Evolutionary conservation across 2,113 vertebrate species (phyloP).

Genomic region (Recurvirostra avosetta): DNA sequence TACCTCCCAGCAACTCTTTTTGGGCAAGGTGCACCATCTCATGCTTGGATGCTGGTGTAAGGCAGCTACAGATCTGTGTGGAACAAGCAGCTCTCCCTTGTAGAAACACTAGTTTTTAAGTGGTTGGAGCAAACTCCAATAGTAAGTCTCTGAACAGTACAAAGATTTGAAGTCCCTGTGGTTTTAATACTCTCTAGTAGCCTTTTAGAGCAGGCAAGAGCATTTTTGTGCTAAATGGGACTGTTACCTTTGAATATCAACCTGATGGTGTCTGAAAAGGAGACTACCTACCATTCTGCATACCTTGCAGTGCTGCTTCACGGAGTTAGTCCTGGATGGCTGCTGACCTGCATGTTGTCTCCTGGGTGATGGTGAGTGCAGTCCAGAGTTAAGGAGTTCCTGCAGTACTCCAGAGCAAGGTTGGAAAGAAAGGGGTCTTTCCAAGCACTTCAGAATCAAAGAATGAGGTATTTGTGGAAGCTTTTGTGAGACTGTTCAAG

Average conservation of each 20-base stretch:
- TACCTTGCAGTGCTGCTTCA: background rate
- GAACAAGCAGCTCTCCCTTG: background rate
- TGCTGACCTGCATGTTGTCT: background rate
- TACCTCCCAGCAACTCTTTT: background rate
- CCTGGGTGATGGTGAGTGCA: too few relatives aligned
- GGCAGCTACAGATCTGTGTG: background rate
- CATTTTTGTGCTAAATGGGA: background rate
- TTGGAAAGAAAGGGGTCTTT: background rate
- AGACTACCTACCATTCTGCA: background rate
- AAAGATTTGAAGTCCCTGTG: background rate
- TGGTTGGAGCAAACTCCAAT: background rate
- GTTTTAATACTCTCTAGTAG: background rate
- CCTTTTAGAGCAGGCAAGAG: background rate
- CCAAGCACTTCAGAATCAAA: background rate
- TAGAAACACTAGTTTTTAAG: background rate
- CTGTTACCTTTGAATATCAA: background rate
- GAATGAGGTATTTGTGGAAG: background rate
- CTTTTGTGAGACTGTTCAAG: background rate
- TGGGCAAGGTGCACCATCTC: background rate
- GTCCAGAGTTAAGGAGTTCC: background rate
- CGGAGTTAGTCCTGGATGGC: background rate
- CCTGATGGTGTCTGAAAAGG: background rate
- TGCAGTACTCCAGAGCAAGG: background rate
- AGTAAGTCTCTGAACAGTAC: background rate
- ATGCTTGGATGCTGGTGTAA: background rate